Percentiles rank a stretch among this genome's conserved stretches.
Conservation (phyloP, 2,113 vertebrate species). For the Oncorhynchus keta region DNA sequence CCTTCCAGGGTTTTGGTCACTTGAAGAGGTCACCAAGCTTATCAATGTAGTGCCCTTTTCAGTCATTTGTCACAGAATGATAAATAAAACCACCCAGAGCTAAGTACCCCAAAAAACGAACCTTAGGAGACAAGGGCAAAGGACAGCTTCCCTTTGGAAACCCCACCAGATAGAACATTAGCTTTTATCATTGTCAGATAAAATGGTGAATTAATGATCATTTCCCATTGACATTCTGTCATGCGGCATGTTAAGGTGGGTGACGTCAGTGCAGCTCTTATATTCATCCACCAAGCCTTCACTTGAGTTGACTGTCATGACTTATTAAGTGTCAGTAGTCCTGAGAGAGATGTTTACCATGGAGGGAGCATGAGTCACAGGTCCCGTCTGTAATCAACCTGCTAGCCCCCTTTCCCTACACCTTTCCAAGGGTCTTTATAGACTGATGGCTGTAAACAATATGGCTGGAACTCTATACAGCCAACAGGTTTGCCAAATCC, state of each 20-base stretch:
- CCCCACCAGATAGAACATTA: not conserved
- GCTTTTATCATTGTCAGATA: not conserved
- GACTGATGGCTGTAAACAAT: not conserved
- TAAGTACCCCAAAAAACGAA: not conserved
- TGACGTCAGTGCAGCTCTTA: not conserved
- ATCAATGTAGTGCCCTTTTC: not conserved
- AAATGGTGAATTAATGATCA: not conserved
- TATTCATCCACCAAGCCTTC: not conserved
- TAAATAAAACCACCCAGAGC: not conserved
- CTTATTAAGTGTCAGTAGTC: not conserved
- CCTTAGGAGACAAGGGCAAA: not conserved
- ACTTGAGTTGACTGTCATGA: not conserved
- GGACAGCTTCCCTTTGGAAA: not conserved
- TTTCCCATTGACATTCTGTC: not conserved
- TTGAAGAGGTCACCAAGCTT: not conserved
- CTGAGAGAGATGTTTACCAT: not conserved
- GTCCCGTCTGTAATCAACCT: not conserved
- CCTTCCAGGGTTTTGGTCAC: not conserved
- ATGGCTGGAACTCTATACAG: too few relatives aligned
- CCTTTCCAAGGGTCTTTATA: not conserved
- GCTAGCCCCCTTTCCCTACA: not conserved
- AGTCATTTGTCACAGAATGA: not conserved
- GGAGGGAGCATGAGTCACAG: not conserved
- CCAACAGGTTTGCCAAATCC: too few relatives aligned
- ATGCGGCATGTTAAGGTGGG: not conserved